Conservation (phyloP, 2,888 invertebrate genomes). For the Phyllotreta cruciferae region DNA sequence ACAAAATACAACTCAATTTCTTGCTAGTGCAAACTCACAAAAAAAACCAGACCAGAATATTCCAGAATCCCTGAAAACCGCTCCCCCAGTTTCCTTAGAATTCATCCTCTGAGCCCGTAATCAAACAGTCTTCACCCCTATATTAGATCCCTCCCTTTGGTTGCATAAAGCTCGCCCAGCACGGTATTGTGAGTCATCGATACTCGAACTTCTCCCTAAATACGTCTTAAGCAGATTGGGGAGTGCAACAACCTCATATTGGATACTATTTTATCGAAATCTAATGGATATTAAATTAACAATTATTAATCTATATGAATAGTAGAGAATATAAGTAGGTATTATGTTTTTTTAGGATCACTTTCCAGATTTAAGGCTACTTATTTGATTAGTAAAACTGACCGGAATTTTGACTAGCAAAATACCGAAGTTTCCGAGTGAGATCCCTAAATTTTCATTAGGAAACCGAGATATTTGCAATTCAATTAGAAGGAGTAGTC, state of each 20-base stretch:
- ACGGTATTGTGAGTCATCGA: constrained; percentile 45
- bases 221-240: constrained; percentile 24
- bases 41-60: background rate
- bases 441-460: constrained; percentile 22
- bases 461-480: constrained; percentile 19
- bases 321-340: too few relatives aligned
- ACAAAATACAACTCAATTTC: too few relatives aligned
- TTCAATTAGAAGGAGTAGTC: constrained; percentile 22
- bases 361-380: too few relatives aligned
- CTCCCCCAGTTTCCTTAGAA: constrained; percentile 12
- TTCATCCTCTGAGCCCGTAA: constrained; percentile 27
- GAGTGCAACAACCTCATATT: constrained; percentile 21
- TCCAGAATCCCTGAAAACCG: constrained; percentile 8
- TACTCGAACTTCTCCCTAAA: constrained; percentile 35
- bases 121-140: constrained; percentile 40
- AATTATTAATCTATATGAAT: background rate
- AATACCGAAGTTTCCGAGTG: constrained; percentile 4
- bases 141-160: constrained; percentile 30
- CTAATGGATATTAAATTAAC: constrained; percentile 8
- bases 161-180: constrained; percentile 37
- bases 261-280: constrained; percentile 9
- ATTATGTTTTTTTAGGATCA: too few relatives aligned
- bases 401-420: too few relatives aligned
- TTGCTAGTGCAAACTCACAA: too few relatives aligned
- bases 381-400: too few relatives aligned